A percentile compares a stretch with the other conserved stretches of the same genome.
phyloP scores from a whole-genome alignment of 1,140 invertebrate genomes.

The Riptortus pedestris region DNA sequence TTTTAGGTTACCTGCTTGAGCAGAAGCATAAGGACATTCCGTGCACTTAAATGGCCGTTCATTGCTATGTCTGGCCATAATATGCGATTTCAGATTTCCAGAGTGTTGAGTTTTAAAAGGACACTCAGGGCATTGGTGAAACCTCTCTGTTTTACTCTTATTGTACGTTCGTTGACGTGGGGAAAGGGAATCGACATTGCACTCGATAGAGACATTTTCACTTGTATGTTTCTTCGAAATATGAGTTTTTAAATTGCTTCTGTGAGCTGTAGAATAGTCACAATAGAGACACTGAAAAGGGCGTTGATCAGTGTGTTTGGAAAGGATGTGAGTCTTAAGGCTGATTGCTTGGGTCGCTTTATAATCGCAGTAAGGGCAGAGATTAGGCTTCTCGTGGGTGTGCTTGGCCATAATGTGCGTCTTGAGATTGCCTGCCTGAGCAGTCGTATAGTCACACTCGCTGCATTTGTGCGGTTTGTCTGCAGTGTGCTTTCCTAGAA shows the following conservation, averaged over 20 bases:
- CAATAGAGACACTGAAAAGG: neutral
- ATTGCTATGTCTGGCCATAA: neutral
- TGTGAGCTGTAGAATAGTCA: neutral
- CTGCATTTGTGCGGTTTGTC: conserved; percentile 9
- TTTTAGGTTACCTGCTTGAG: conserved; percentile 1
- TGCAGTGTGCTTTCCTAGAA: neutral
- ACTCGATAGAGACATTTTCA: neutral
- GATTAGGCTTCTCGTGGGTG: conserved; percentile 2
- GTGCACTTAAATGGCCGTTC: neutral
- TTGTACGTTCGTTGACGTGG: neutral
- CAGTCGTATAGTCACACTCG: conserved; percentile 7
- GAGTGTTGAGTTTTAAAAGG: neutral
- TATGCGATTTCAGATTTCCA: conserved; percentile 3
- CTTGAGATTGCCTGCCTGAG: conserved; percentile 1
- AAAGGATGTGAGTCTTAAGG: conserved; percentile 6
- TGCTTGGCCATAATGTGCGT: conserved; percentile 10
- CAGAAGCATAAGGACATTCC: neutral
- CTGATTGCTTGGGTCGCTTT: neutral
- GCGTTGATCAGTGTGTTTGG: neutral
- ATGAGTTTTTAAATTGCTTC: neutral
- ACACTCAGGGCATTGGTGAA: neutral
- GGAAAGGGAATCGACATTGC: neutral
- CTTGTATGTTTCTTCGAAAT: neutral
- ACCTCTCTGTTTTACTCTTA: neutral
- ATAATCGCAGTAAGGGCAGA: conserved; percentile 2